Evolutionary conservation across 2,888 invertebrate species (phyloP).

Genomic region (Agonopterix alstromeriana): DNA sequence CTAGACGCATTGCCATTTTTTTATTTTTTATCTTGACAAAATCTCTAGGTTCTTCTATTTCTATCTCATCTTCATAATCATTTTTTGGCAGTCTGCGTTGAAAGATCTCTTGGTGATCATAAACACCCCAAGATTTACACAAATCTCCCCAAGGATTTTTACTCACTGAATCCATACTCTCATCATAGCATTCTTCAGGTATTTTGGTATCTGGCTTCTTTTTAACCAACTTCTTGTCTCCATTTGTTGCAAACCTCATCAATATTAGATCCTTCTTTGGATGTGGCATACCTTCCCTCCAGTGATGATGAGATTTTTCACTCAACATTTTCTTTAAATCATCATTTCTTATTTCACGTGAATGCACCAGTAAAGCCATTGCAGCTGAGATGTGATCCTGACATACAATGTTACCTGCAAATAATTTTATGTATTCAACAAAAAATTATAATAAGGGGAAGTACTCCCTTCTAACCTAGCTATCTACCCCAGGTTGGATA

Average conservation of each 20-base stretch:
- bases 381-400: constrained; percentile 77
- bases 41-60: constrained; percentile 29
- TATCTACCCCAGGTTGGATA: too few relatives aligned
- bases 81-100: constrained; percentile 42
- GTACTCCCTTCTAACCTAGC: too few relatives aligned
- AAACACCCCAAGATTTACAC: constrained; percentile 82
- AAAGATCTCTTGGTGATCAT: constrained; percentile 78
- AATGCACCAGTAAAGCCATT: constrained; percentile 76
- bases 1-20: constrained; percentile 56
- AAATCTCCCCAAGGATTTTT: constrained; percentile 87
- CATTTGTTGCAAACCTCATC: constrained; percentile 84
- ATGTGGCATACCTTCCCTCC: constrained; percentile 83
- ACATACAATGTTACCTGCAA: constrained; percentile 81
- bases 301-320: constrained; percentile 80
- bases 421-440: neutral
- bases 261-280: constrained; percentile 82
- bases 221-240: constrained; percentile 82
- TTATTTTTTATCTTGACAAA: constrained; percentile 50
- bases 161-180: constrained; percentile 34
- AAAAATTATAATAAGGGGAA: too few relatives aligned
- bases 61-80: constrained; percentile 38
- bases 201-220: constrained; percentile 26
- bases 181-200: constrained; percentile 33
- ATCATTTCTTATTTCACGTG: constrained; percentile 62
- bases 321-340: constrained; percentile 50